A percentile compares a stretch with the other conserved stretches of the same genome.
Evolutionary conservation across 2,113 vertebrate species (phyloP).

Genomic region (Zingel zingel): DNA sequence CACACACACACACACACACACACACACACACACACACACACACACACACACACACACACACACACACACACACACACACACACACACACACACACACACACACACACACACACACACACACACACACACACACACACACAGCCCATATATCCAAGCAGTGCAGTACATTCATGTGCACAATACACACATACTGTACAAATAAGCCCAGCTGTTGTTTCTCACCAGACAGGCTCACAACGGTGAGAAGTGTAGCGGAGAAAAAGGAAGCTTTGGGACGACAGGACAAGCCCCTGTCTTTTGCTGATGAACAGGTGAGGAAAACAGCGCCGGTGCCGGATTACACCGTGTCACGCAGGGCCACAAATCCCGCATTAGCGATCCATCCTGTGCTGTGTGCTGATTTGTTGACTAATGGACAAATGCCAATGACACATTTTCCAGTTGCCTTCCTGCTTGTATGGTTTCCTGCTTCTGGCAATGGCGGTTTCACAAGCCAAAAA

Average conservation of each 20-base stretch:
- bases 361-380: constrained; percentile 57
- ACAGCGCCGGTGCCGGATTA: constrained; percentile 54
- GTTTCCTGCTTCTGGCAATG: constrained; percentile 8
- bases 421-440: constrained; percentile 55
- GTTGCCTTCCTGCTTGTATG: constrained; percentile 33
- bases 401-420: constrained; percentile 51
- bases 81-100: neutral
- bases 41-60: neutral
- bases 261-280: neutral
- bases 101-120: neutral
- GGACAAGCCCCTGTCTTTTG: neutral
- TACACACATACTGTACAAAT: neutral
- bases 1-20: neutral
- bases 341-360: constrained; percentile 54
- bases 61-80: neutral
- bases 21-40: neutral
- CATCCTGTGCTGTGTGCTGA: constrained; percentile 48
- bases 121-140: neutral
- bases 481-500: constrained; percentile 20
- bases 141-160: neutral
- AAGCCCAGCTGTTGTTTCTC: neutral
- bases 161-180: neutral
- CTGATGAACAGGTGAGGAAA: constrained; percentile 60
- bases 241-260: neutral
- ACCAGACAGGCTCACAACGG: neutral